phyloP scores from a whole-genome alignment of 2,113 vertebrate genomes.

The Rousettus leschenaultii region DNA sequence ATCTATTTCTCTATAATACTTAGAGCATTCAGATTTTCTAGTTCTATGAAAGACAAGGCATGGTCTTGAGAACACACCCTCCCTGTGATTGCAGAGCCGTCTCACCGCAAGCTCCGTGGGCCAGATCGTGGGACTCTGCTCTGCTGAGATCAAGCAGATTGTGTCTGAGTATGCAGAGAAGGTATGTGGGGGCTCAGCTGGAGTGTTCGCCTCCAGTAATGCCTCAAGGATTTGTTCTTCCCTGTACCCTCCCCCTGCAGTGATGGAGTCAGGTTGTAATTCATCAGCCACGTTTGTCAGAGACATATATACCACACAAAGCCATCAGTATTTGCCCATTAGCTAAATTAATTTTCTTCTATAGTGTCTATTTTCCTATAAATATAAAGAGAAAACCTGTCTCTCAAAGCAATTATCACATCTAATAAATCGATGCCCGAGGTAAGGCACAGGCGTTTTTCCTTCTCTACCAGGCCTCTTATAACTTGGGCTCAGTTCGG shows the following conservation, averaged over 20 bases:
- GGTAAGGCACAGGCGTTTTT: conserved; percentile 68
- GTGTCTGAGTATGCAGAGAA: conserved; percentile 94
- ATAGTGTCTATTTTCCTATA: conserved; percentile 63
- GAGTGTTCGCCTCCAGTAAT: not conserved
- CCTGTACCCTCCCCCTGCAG: not conserved
- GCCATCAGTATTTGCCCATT: conserved; percentile 51
- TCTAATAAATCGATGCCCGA: conserved; percentile 72
- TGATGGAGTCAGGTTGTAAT: not conserved
- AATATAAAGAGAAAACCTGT: conserved; percentile 74
- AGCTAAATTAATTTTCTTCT: conserved; percentile 67
- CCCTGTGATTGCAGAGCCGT: conserved; percentile 85
- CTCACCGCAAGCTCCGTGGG: conserved; percentile 95
- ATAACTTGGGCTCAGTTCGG: conserved; percentile 63
- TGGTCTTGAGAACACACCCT: not conserved
- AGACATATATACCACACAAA: not conserved
- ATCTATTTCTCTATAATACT: not conserved
- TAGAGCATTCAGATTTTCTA: not conserved
- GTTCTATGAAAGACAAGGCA: not conserved
- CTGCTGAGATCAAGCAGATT: conserved; percentile 96
- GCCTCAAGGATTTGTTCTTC: not conserved
- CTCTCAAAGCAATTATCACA: conserved; percentile 66
- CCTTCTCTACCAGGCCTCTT: conserved; percentile 49
- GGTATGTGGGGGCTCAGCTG: conserved; percentile 72
- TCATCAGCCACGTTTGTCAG: not conserved
- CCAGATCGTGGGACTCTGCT: conserved; percentile 96